A percentile compares a stretch with the other conserved stretches of the same genome.
These are phyloP conservation scores for Chironomus tentans DNA, from an alignment of 2,888 invertebrate species.

Conservation along the genomic window DNA sequence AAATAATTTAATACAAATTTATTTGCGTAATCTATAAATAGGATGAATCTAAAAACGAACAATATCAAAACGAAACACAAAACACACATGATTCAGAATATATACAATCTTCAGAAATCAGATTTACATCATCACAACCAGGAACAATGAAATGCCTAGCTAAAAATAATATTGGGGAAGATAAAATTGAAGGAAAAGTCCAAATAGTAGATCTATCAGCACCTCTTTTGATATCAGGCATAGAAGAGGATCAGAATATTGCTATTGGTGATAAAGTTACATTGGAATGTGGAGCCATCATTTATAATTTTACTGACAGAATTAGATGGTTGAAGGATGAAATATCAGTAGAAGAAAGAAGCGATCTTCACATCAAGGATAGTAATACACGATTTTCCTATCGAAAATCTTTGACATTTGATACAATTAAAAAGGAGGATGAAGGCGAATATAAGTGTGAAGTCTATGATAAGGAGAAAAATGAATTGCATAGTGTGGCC, in stretches of 20 bases:
- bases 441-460: slow-evolving; percentile 42
- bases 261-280: slow-evolving; percentile 49
- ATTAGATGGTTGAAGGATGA: slow-evolving; percentile 45
- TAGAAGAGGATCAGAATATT: slow-evolving; percentile 37
- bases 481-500: slow-evolving; percentile 34
- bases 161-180: slow-evolving; percentile 38
- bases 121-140: slow-evolving; percentile 39
- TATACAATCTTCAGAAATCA: slow-evolving; percentile 36
- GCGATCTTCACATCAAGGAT: slow-evolving; percentile 32
- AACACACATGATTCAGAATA: slow-evolving; percentile 10
- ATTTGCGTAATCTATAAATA: no score
- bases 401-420: slow-evolving; percentile 37
- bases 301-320: slow-evolving; percentile 44
- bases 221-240: slow-evolving; percentile 41
- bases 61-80: background rate
- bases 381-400: slow-evolving; percentile 36
- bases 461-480: slow-evolving; percentile 32
- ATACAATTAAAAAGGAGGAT: slow-evolving; percentile 37
- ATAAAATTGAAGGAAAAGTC: slow-evolving; percentile 31
- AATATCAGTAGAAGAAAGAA: slow-evolving; percentile 29
- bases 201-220: slow-evolving; percentile 35
- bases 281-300: slow-evolving; percentile 51
- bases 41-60: background rate
- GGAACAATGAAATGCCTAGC: slow-evolving; percentile 44
- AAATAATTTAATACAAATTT: no score